Evolutionary conservation across 2,113 vertebrate genomes (phyloP).

Genomic region (Psammodynastes pulverulentus): DNA sequence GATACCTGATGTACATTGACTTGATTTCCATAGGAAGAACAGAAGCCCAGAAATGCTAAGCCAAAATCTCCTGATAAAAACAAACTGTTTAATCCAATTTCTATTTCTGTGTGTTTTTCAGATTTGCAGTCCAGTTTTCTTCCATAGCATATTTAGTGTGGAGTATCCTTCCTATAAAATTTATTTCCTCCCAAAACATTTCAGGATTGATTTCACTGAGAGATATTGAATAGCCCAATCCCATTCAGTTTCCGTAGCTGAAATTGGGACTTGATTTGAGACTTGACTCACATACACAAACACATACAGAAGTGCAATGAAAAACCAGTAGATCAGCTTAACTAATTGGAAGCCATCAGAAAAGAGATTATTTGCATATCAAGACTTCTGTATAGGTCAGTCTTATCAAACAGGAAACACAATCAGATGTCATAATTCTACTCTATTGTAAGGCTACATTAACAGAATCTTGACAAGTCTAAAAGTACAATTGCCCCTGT

Average conservation of each 20-base stretch:
- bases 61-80: not conserved
- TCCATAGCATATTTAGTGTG: not conserved
- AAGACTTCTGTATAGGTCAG: not conserved
- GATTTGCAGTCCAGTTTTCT: not conserved
- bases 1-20: not conserved
- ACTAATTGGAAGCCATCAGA: not conserved
- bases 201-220: not conserved
- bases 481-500: not conserved
- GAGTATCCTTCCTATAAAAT: not conserved
- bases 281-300: not conserved
- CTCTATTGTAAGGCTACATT: not conserved
- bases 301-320: not conserved
- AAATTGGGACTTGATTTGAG: not conserved
- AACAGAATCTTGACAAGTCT: not conserved
- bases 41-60: not conserved
- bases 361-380: not conserved
- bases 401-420: not conserved
- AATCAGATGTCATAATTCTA: not conserved
- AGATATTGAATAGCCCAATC: not conserved
- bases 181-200: not conserved
- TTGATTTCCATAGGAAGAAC: not conserved
- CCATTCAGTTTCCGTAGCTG: not conserved
- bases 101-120: not conserved
- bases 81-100: not conserved
- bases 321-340: not conserved